phyloP scores from a whole-genome alignment of 2,113 vertebrate genomes.

The Trematomus loennbergii region DNA sequence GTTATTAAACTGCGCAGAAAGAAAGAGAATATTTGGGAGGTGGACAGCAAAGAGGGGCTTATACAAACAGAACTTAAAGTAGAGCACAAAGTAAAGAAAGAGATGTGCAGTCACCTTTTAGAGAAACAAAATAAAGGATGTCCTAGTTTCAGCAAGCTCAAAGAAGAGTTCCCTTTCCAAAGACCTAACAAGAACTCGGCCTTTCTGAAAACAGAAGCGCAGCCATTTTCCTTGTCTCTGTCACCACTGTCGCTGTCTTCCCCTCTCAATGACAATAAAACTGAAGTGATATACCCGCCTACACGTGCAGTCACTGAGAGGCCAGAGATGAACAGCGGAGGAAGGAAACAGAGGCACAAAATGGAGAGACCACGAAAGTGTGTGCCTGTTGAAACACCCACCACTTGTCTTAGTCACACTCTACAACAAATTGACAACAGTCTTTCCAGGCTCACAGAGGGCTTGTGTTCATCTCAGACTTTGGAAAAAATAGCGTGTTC shows the following conservation, averaged over 20 bases:
- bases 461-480: conserved; percentile 79
- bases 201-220: conserved; percentile 64
- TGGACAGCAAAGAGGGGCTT: conserved; percentile 70
- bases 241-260: conserved; percentile 82
- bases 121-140: conserved; percentile 55
- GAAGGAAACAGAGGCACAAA: conserved; percentile 69
- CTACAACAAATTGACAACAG: conserved; percentile 84
- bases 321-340: conserved; percentile 54
- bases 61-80: conserved; percentile 27
- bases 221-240: conserved; percentile 77
- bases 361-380: conserved; percentile 64
- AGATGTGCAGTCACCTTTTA: conserved; percentile 26
- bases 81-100: conserved; percentile 50
- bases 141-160: conserved; percentile 55
- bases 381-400: conserved; percentile 59
- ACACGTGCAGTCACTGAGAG: conserved; percentile 46
- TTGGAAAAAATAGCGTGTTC: conserved; percentile 70
- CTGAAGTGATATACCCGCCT: conserved; percentile 26
- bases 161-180: conserved; percentile 69
- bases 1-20: conserved; percentile 80
- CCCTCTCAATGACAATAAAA: conserved; percentile 67
- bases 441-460: conserved; percentile 80
- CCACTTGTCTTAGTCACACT: conserved; percentile 80
- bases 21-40: conserved; percentile 81
- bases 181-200: conserved; percentile 37